A percentile compares a stretch with the other conserved stretches of the same genome.
phyloP scores from a whole-genome alignment of 1,140 invertebrate species.

The Campoletis sonorensis region DNA sequence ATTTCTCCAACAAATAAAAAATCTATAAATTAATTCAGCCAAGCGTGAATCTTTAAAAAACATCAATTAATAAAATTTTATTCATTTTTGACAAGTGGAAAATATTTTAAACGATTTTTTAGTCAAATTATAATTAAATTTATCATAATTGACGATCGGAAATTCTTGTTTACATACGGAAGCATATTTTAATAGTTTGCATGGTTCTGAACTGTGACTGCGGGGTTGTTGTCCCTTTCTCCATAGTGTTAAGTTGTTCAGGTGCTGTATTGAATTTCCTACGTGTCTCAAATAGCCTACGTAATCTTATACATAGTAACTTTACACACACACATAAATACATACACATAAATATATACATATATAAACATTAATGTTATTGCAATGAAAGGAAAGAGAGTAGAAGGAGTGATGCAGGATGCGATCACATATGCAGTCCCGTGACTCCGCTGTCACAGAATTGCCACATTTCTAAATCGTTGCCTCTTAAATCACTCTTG shows the following conservation, averaged over 20 bases:
- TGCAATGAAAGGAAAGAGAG: not conserved
- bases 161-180: not conserved
- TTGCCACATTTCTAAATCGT: slow-evolving; percentile 46
- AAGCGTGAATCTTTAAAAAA: too few relatives aligned
- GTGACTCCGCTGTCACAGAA: slow-evolving; percentile 35
- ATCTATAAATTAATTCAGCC: too few relatives aligned
- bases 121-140: too few relatives aligned
- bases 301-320: not conserved
- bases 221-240: slow-evolving; percentile 41
- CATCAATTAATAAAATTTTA: too few relatives aligned
- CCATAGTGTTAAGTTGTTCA: not conserved
- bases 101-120: too few relatives aligned
- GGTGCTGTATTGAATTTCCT: slow-evolving; percentile 35
- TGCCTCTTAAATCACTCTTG: slow-evolving; percentile 34
- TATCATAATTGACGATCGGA: not conserved
- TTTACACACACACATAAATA: not conserved
- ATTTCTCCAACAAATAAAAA: too few relatives aligned
- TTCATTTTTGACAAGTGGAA: too few relatives aligned
- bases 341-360: not conserved
- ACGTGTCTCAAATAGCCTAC: not conserved
- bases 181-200: not conserved
- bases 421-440: slow-evolving; percentile 48
- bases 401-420: slow-evolving; percentile 40
- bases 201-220: not conserved
- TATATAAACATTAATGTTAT: slow-evolving; percentile 4